Evolutionary conservation across 2,888 invertebrate species (phyloP).

Genomic region (Sturmia bella): DNA sequence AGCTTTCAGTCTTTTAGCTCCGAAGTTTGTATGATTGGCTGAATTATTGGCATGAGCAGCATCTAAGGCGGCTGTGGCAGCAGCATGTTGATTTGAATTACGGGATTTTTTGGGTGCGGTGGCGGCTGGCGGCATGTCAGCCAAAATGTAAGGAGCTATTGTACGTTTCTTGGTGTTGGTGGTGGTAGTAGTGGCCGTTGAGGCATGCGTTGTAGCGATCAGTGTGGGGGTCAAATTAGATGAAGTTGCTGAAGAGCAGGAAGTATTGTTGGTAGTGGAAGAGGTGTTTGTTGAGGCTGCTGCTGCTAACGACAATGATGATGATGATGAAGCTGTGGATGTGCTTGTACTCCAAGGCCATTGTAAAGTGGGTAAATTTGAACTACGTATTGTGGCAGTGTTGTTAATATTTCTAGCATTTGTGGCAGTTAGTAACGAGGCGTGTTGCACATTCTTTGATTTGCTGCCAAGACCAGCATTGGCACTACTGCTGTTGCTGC

Average conservation of each 20-base stretch:
- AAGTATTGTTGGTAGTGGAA: conserved; percentile 69
- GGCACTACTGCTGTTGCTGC: conserved; percentile 61
- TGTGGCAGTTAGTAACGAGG: conserved; percentile 60
- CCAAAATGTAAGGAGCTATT: conserved; percentile 59
- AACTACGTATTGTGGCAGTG: conserved; percentile 70
- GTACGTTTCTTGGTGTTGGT: conserved; percentile 73
- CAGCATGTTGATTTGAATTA: conserved; percentile 56
- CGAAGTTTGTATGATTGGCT: conserved; percentile 44
- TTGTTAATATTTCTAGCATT: conserved; percentile 66
- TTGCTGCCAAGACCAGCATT: conserved; percentile 62
- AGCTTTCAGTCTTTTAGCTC: conserved; percentile 80
- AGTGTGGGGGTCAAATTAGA: conserved; percentile 40
- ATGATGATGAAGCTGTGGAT: conserved; percentile 70
- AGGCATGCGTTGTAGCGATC: conserved; percentile 29
- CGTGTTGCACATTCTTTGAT: conserved; percentile 18
- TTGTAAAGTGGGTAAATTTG: conserved; percentile 77
- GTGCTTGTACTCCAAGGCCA: conserved; percentile 80
- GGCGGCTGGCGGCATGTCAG: conserved; percentile 45
- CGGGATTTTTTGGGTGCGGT: conserved; percentile 76
- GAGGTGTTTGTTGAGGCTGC: conserved; percentile 68
- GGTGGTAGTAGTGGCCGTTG: conserved; percentile 44
- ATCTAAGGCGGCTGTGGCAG: conserved; percentile 13
- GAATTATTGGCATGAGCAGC: conserved; percentile 20
- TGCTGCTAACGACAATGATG: conserved; percentile 37
- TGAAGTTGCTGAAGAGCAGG: conserved; percentile 63